A percentile compares a stretch with the other conserved stretches of the same genome.
Evolutionary conservation across 2,797 vertebrate species (phyloP).

Genomic region (Gobio occitaniae): DNA sequence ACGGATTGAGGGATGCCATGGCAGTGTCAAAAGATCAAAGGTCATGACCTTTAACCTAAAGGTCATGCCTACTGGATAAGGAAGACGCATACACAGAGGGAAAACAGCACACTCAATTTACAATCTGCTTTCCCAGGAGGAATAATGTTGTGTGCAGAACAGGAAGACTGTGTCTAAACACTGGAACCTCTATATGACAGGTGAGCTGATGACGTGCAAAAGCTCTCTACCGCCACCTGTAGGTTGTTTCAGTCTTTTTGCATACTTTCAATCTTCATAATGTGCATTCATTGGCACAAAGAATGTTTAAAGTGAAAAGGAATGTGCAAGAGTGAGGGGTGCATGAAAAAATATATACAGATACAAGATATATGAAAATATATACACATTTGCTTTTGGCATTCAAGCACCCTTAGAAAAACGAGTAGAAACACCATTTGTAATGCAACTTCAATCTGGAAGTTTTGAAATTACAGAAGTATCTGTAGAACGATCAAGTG

Average conservation of each 20-base stretch:
- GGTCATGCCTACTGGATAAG: not conserved
- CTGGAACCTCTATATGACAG: not conserved
- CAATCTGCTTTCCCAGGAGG: slow-evolving; percentile 2
- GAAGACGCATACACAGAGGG: slow-evolving; percentile 10
- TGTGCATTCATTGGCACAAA: not conserved
- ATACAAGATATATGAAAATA: not conserved
- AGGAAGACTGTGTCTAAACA: slow-evolving; percentile 28
- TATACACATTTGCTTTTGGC: not conserved
- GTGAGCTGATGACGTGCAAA: not conserved
- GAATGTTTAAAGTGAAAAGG: slow-evolving; percentile 9
- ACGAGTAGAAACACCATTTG: not conserved
- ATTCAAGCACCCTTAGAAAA: not conserved
- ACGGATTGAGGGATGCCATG: not conserved
- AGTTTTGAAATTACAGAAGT: slow-evolving; percentile 3
- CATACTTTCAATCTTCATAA: not conserved
- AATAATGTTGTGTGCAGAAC: slow-evolving; percentile 14
- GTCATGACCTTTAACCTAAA: not conserved
- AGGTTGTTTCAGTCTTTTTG: not conserved
- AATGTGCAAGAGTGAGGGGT: not conserved
- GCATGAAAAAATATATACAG: slow-evolving; percentile 6
- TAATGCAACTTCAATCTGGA: slow-evolving; percentile 3
- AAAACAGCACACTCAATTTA: slow-evolving; percentile 1
- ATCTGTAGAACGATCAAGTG: not conserved
- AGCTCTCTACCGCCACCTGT: slow-evolving; percentile 5
- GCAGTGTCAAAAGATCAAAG: slow-evolving; percentile 33